phyloP scores from a whole-genome alignment of 2,113 vertebrate genomes.

The Cebidichthys violaceus region DNA sequence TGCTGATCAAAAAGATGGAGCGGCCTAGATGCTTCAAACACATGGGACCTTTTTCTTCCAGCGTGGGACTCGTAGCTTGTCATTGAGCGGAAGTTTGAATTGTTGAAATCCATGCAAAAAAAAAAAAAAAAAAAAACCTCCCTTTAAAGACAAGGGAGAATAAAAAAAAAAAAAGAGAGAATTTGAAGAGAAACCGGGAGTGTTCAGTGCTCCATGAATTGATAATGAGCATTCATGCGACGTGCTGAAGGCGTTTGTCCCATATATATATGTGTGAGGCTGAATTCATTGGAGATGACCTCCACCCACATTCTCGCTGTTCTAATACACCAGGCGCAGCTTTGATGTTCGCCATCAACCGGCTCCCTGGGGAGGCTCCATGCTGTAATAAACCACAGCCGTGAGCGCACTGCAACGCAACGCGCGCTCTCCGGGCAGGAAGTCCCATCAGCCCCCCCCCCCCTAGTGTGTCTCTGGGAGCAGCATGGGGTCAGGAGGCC shows the following conservation, averaged over 20 bases:
- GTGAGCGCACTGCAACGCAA: not conserved
- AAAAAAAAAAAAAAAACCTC: conserved; percentile 1
- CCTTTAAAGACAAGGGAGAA: conserved; percentile 49
- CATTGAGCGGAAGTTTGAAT: conserved; percentile 78
- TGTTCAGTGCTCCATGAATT: conserved; percentile 75
- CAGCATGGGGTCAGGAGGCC: conserved; percentile 49
- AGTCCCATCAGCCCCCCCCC: conserved; percentile 59
- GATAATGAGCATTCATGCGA: conserved; percentile 77
- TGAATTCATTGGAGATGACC: conserved; percentile 80
- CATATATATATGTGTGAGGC: conserved; percentile 72
- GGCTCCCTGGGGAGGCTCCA: conserved; percentile 70
- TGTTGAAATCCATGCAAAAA: conserved; percentile 67
- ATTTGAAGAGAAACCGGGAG: conserved; percentile 54
- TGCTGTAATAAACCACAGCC: conserved; percentile 61
- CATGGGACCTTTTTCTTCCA: conserved; percentile 76
- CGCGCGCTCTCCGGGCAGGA: conserved; percentile 59
- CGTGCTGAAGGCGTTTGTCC: conserved; percentile 75
- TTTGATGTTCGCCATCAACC: conserved; percentile 81
- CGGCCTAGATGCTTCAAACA: conserved; percentile 82
- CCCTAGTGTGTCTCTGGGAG: conserved; percentile 31
- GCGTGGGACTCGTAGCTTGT: conserved; percentile 72
- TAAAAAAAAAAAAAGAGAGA: conserved; percentile 36
- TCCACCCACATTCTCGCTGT: conserved; percentile 79
- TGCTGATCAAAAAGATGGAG: conserved; percentile 83
- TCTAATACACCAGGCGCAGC: conserved; percentile 70